Base-by-base conservation (phyloP, 2,888 invertebrate species). In the Ptycholaimellus sp. region DNA sequence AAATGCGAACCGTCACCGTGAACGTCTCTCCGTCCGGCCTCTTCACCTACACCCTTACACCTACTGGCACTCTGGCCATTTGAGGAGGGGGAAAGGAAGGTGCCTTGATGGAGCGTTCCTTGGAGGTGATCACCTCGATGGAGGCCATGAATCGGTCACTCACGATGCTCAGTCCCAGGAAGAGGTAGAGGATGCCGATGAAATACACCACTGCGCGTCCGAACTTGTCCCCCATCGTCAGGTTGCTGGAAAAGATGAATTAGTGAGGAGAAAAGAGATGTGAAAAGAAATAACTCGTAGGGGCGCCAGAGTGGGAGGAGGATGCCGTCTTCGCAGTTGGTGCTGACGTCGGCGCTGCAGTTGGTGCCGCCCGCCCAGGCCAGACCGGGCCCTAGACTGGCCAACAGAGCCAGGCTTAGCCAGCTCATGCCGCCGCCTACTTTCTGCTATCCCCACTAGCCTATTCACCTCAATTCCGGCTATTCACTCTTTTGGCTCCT, bases 91-190 rank as follows among this genome's bases (percentile, higher is more conserved):
- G 9, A 9, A 4, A 14, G 14, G 6, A 9, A 19, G 27, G 11
- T 17, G 17, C 23, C 6, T 22, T 11, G 20, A 20, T 6, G 3
- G 6, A 39, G 5, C 11, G 5, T 4, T 14, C 27, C 9, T 11
- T 13, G 9, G 5, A 14, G 36, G 93, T 96, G 60, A 96, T 96
- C 48, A 85, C 87, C 69, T 96, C 96, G 59, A 96, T 96, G 52
- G 90, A 78, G 30, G 85, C 83, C 96, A 96, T 96, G 66, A 96
- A 96, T 41, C 90, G 74, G 61, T 96, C 96, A 48, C 93, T 87
- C 46, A 93, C 78, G 60, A 96, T 90, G 49, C 93, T 90, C 32
- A 96, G 90, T 39, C 96, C 96, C 57, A 99, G 78, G 67, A 96
- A 99, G 59, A 93, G 72, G 62, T 90, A 99, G 52, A 78, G 66